Percentiles rank a stretch among this genome's conserved stretches.
These are phyloP conservation scores for Tenthredo scrophulariae DNA, from an alignment of 2,888 invertebrate genomes.

Conservation along the genomic window DNA sequence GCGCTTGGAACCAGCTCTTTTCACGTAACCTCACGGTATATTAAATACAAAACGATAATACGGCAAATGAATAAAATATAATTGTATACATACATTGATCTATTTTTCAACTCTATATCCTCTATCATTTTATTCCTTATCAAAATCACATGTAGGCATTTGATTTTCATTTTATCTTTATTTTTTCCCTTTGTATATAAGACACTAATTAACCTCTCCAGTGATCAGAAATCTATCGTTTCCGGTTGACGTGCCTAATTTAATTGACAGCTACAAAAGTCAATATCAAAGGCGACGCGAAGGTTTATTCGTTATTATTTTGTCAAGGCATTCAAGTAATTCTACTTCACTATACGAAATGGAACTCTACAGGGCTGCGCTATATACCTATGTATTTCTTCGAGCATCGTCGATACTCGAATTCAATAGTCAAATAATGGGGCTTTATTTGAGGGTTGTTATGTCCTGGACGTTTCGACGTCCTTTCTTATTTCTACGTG, in stretches of 20 bases:
- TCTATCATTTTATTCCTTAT: neutral
- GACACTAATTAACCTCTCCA: slow-evolving; percentile 44
- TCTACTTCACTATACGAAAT: neutral
- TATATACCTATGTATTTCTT: neutral
- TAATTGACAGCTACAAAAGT: slow-evolving; percentile 39
- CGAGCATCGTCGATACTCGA: neutral
- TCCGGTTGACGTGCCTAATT: slow-evolving; percentile 38
- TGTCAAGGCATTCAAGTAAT: neutral
- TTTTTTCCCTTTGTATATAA: neutral
- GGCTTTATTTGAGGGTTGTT: neutral
- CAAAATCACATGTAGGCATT: neutral
- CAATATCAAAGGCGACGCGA: slow-evolving; percentile 12
- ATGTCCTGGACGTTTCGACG: too few relatives aligned
- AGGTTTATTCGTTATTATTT: neutral
- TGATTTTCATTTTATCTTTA: too few relatives aligned
- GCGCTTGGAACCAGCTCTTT: too few relatives aligned
- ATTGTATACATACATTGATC: neutral
- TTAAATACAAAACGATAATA: too few relatives aligned
- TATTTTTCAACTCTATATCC: neutral
- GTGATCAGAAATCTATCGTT: slow-evolving; percentile 30
- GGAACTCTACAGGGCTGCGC: neutral
- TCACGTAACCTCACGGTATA: too few relatives aligned
- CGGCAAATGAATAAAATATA: neutral
- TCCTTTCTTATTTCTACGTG: neutral
- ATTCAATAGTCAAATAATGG: slow-evolving; percentile 18